Evolutionary conservation across 2,888 invertebrate genomes (phyloP), one percentile per base, ranked within the genome.

Genomic region (Ceraclea dissimilis): DNA sequence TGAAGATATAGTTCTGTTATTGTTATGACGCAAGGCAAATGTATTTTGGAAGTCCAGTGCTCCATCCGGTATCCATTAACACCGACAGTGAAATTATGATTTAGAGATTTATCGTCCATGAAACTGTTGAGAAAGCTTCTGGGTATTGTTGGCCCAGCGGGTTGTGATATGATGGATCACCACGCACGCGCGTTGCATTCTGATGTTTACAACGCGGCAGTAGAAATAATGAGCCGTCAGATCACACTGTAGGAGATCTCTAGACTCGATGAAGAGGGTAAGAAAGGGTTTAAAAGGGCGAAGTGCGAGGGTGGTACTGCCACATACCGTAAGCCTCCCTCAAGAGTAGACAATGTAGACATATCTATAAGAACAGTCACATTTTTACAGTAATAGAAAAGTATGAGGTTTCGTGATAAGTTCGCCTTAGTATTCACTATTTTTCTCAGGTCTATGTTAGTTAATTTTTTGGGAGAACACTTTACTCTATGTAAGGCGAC

Each of bases 181-280:
- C 51, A 43, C 51, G 53, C 50, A 34, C 50, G 47, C 54, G 49
- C 50, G 43, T 46, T 54, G 60, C 58, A 59, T 60, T 59, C 59
- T 60, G 55, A 58, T 60, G 56, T 56, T 58, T 61, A 58, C 58
- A 61, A 61, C 39, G 39, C 39, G 39, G 16, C 13, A 58, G 57
- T 58, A 57, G 58, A 60, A 62, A 62, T 62, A 62, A 62, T 62
- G 62, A 62, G 62, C 58, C 60, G 60, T 60, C 62, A 58, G 60
- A 55, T 54, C 54, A 54, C 58, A 33, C 61, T 17, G 18, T 46
- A 34, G 60, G 62, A 60, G 56, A 51, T 51, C 50, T 49, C 49
- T 18, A 19, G 46, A 46, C 26, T 13, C n/a, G 13, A 46, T 6
- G 13, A 19, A 49, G 57, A 59, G 55, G 54, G 62, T 49, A 59